A percentile compares a stretch with the other conserved stretches of the same genome.
These are phyloP conservation scores for Petaurus breviceps DNA, from an alignment of 2,113 vertebrate genomes.

Conservation along the genomic window DNA sequence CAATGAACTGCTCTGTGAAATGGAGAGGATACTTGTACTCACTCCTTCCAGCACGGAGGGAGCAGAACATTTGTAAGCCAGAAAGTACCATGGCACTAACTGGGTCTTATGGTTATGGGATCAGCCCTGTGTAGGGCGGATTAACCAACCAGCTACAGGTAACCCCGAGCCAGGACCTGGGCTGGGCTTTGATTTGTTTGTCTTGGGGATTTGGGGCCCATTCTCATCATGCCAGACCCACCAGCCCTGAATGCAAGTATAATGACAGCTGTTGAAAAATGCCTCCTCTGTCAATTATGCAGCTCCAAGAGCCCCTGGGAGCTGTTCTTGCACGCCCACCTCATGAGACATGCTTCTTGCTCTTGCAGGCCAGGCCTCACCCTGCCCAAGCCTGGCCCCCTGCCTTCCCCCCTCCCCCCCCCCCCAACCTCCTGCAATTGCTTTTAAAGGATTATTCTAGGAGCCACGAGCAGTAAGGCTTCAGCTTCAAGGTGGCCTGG, in stretches of 20 bases:
- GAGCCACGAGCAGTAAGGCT: not conserved
- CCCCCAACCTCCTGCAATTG: not conserved
- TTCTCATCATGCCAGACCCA: constrained; percentile 57
- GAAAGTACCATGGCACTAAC: not conserved
- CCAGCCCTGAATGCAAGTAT: constrained; percentile 68
- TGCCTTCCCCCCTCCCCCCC: not conserved
- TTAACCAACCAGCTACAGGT: constrained; percentile 58
- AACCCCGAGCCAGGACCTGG: constrained; percentile 62
- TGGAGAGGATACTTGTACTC: not conserved
- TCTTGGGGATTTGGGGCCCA: constrained; percentile 68
- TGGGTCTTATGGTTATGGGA: not conserved
- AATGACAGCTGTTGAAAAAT: constrained; percentile 76
- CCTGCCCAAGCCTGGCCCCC: constrained; percentile 35
- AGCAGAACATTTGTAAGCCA: not conserved
- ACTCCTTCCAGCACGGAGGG: not conserved
- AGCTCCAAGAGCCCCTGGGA: constrained; percentile 63
- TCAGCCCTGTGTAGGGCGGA: constrained; percentile 18
- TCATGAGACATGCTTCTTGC: constrained; percentile 63
- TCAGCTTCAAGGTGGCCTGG: not conserved
- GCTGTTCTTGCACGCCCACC: constrained; percentile 70
- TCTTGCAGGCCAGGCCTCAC: constrained; percentile 48
- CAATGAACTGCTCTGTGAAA: not conserved
- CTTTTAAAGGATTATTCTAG: constrained; percentile 17
- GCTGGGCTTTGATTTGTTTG: constrained; percentile 65
- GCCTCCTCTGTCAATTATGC: constrained; percentile 66